Percentiles rank a stretch among this genome's conserved stretches.
These are phyloP conservation scores for Oxyruncus cristatus DNA, from an alignment of 2,113 vertebrate species.

Conservation along the genomic window DNA sequence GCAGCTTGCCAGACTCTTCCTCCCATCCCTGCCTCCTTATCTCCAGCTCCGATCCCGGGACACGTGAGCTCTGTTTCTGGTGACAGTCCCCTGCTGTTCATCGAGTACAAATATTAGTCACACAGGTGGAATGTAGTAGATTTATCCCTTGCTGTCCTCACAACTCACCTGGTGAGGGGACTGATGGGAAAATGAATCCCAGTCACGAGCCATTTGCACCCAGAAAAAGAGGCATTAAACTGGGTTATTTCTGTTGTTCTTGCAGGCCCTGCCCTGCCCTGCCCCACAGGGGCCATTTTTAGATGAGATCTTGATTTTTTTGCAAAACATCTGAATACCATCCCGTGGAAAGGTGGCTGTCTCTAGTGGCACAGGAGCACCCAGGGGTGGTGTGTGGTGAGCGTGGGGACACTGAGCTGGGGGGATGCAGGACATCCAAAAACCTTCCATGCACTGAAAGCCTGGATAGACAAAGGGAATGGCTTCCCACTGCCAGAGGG, in stretches of 20 bases:
- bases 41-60: not conserved
- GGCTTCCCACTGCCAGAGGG: not conserved
- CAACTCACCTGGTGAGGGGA: fast-evolving
- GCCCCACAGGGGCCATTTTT: fast-evolving
- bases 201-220: not conserved
- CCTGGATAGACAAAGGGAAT: not conserved
- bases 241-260: fast-evolving
- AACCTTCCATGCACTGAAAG: not conserved
- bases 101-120: fast-evolving
- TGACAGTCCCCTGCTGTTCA: fast-evolving
- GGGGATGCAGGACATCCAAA: not conserved
- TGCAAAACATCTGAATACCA: fast-evolving
- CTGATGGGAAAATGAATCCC: fast-evolving
- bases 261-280: fast-evolving
- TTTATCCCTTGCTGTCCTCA: not conserved
- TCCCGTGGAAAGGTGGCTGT: fast-evolving
- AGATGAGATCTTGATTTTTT: not conserved
- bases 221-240: not conserved
- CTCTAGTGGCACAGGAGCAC: not conserved
- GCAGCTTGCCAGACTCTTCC: not conserved
- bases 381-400: too few species aligned
- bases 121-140: fast-evolving
- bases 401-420: not conserved
- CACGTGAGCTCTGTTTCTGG: not conserved
- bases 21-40: fast-evolving